phyloP scores from a whole-genome alignment of 2,797 vertebrate genomes.

The Smutsia gigantea region DNA sequence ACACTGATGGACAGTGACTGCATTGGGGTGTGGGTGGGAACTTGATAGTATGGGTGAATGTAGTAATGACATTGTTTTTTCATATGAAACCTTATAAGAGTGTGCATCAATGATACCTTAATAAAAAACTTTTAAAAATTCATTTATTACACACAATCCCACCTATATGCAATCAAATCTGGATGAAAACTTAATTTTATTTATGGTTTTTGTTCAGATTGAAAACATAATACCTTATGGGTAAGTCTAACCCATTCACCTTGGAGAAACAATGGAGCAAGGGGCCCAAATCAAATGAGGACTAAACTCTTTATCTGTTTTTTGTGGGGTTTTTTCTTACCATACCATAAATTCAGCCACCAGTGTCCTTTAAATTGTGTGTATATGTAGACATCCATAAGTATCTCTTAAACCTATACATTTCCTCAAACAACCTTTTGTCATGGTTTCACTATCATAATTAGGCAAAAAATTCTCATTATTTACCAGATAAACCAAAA shows the following conservation, averaged over 20 bases:
- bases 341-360: not conserved
- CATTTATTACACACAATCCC: not conserved
- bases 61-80: too few relatives aligned
- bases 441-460: not conserved
- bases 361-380: not conserved
- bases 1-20: too few relatives aligned
- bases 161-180: not conserved
- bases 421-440: not conserved
- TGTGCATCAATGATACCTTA: too few relatives aligned
- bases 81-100: too few relatives aligned
- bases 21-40: too few relatives aligned
- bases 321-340: not conserved
- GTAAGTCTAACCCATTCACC: not conserved
- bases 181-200: not conserved
- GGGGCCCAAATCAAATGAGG: not conserved
- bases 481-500: not conserved
- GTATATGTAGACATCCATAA: not conserved
- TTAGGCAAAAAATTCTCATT: constrained; percentile 10
- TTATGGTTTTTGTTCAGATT: not conserved
- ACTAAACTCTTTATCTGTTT: not conserved
- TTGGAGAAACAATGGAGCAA: not conserved
- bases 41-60: too few relatives aligned
- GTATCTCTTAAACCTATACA: not conserved
- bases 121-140: not conserved
- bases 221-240: not conserved